These are phyloP conservation scores for Parambassis ranga DNA, from an alignment of 2,797 vertebrate species.

Conservation along the genomic window DNA sequence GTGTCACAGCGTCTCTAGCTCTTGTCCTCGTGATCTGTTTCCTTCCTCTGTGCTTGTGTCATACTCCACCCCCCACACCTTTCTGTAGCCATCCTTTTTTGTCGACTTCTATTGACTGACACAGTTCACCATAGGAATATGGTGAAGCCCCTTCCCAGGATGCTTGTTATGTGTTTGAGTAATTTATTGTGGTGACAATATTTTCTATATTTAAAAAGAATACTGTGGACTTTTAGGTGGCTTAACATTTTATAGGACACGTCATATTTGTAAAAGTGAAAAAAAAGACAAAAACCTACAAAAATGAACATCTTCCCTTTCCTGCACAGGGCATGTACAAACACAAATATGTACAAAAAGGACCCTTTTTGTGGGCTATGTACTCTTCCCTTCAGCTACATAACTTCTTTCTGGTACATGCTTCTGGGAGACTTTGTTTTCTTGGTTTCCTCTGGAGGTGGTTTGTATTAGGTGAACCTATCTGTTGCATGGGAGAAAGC, in stretches of 20 bases:
- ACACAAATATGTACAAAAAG: constrained; percentile 85
- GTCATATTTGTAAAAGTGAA: constrained; percentile 92
- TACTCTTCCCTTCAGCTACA: constrained; percentile 86
- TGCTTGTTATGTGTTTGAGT: constrained; percentile 83
- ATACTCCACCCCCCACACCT: constrained; percentile 49
- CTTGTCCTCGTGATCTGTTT: constrained; percentile 64
- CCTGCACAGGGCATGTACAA: constrained; percentile 91
- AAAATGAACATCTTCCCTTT: constrained; percentile 78
- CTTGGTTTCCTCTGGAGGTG: constrained; percentile 80
- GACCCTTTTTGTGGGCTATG: constrained; percentile 85
- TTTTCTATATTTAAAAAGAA: constrained; percentile 82
- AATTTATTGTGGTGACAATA: constrained; percentile 83
- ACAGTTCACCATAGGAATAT: constrained; percentile 67
- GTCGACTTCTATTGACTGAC: constrained; percentile 64
- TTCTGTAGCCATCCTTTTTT: constrained; percentile 53
- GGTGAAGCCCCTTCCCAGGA: constrained; percentile 69
- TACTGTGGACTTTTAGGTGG: constrained; percentile 86
- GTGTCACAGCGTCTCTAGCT: constrained; percentile 69
- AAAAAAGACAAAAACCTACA: constrained; percentile 49
- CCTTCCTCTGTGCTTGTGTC: constrained; percentile 70
- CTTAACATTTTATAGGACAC: constrained; percentile 91
- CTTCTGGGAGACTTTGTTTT: constrained; percentile 86
- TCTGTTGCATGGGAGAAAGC: constrained; percentile 99
- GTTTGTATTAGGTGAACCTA: constrained; percentile 89
- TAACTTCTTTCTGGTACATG: constrained; percentile 81